Base-by-base conservation (phyloP, 2,113 vertebrate genomes). In the Colossoma macropomum region DNA sequence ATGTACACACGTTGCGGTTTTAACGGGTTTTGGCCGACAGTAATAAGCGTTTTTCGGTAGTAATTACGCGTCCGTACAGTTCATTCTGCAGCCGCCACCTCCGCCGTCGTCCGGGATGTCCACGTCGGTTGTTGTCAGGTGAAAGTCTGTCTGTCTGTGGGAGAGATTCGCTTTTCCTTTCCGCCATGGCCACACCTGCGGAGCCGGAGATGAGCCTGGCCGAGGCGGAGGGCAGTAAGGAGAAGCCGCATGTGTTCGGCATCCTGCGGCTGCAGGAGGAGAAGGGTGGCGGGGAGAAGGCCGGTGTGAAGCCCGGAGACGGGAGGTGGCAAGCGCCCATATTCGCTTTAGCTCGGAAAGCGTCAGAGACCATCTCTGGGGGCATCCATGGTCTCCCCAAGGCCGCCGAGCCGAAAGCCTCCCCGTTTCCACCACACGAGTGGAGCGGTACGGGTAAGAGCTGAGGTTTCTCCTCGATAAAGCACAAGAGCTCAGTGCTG, bases 291-390 rank as follows among this genome's bases (percentile, higher is more conserved):
- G 91, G 11, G 1, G 93, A 94, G 21, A 94, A 92, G 88, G 81
- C 86, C 62, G 23, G 86, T 8, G 73, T 76, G 75, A 92, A 89
- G 81, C 90, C 90, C 73, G 92, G 85, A 77, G 94, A 95, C 76
- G 94, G 93, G 30, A 91, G 94, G 86, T 95, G 95, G 95, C 95
- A 95, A 88, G 94, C 93, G 88, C 95, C 95, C 48, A 95, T 95
- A 80, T 95, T 95, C 83, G 95, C 95, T 12, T 84, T 95, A 81
- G 95, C 94, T 77, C 93, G 95, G 85, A 95, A 95, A 92, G 94
- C 94, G 38, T 95, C 94, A 27, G 95, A 95, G 87, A 95, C 95
- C 70, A 89, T 95, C 85, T 93, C 94, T 72, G 94, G 95, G 83
- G 93, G 94, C 89, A 95, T 95, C 88, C 93, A 95, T 21, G 94